Percentiles rank a stretch among this genome's conserved stretches.
These are phyloP conservation scores for Varanus komodoensis DNA, from an alignment of 2,113 vertebrate species.

Conservation along the genomic window DNA sequence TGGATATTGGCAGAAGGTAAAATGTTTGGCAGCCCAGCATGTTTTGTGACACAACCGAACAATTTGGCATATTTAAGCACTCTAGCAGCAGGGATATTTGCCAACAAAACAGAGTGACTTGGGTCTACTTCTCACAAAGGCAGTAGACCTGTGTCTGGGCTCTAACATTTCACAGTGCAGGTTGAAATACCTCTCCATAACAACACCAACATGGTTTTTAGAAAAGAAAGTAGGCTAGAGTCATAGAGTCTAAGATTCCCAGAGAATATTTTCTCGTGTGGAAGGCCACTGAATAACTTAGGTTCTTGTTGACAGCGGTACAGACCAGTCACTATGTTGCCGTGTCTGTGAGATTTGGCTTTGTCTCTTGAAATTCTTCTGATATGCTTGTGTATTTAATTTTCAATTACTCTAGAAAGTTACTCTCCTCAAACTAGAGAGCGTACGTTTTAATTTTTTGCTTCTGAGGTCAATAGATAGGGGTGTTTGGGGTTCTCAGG, in stretches of 20 bases:
- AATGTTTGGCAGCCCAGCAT: neutral
- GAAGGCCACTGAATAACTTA: neutral
- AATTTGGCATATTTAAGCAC: constrained; percentile 21
- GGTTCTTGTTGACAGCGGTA: neutral
- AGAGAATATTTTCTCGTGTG: neutral
- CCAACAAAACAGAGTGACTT: constrained; percentile 24
- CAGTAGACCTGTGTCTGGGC: neutral
- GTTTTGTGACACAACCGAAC: constrained; percentile 19
- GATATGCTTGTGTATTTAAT: neutral
- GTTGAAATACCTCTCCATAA: neutral
- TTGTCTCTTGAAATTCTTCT: neutral
- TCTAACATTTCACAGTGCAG: neutral
- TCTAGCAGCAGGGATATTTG: constrained; percentile 13
- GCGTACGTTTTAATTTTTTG: too few species aligned
- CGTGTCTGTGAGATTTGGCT: neutral
- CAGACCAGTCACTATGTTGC: neutral
- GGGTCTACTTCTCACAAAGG: neutral
- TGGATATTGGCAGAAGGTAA: constrained; percentile 9
- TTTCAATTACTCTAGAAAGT: too few species aligned
- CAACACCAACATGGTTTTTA: too few species aligned
- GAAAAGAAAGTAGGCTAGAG: too few species aligned
- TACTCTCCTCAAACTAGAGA: too few species aligned
- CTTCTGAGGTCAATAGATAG: too few species aligned
- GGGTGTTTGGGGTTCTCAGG: too few species aligned
- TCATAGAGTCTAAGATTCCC: neutral